Percentiles rank a stretch among this genome's conserved stretches.
These are phyloP conservation scores for Lepilemur septentrionalis DNA, from an alignment of 2,797 vertebrate species.

Conservation along the genomic window DNA sequence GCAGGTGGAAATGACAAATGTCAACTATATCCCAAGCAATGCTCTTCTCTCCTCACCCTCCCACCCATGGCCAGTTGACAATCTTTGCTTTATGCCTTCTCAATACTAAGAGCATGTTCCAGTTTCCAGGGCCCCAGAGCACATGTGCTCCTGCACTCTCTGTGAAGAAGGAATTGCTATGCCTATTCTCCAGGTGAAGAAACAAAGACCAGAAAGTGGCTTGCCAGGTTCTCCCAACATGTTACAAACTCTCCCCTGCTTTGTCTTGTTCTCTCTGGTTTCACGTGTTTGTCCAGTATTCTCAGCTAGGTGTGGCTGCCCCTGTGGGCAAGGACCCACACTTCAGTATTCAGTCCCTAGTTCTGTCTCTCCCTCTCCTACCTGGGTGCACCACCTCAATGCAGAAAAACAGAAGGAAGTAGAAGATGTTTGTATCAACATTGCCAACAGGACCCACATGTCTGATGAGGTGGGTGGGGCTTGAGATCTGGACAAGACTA, in stretches of 20 bases:
- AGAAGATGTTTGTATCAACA: constrained; percentile 78
- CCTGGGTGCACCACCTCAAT: constrained; percentile 79
- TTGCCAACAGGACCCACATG: constrained; percentile 76
- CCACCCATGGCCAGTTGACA: too few species aligned
- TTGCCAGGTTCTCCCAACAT: not conserved
- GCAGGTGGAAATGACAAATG: not conserved
- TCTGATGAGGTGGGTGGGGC: constrained; percentile 76
- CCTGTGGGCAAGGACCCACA: not conserved
- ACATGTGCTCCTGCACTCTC: not conserved
- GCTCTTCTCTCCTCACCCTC: not conserved
- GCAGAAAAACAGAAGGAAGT: constrained; percentile 80
- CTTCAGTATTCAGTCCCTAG: not conserved
- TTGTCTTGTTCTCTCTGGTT: not conserved
- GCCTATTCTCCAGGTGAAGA: not conserved
- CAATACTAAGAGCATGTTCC: not conserved
- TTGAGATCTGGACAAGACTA: not conserved
- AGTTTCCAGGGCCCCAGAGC: not conserved
- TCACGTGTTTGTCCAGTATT: not conserved
- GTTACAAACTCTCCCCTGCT: not conserved
- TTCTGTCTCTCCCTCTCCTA: not conserved
- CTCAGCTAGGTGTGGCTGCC: not conserved
- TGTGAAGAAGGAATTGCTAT: not conserved
- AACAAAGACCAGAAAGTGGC: not conserved
- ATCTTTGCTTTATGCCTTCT: not conserved
- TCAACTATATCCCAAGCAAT: not conserved